Evolutionary conservation across 2,113 vertebrate genomes (phyloP), one percentile per base, ranked within the genome.

Genomic region (Hemichromis elongatus): DNA sequence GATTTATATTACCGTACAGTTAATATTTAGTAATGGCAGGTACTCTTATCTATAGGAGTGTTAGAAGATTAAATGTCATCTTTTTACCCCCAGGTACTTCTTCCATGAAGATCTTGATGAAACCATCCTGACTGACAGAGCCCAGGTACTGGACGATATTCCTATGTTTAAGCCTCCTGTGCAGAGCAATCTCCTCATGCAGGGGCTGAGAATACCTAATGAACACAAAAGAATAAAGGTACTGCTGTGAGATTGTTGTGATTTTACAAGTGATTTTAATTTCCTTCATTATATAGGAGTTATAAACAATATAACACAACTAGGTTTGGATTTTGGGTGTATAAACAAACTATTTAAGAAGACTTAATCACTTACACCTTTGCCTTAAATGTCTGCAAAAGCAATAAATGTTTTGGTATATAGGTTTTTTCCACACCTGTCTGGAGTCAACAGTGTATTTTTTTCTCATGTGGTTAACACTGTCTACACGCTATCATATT

Each of bases 61-160:
- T 56, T 35, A 14, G 4, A 55, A 18, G 21, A 35, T 59, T 13
- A 24, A 14, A 26, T 55, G 5, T 14, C 14, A 24, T 9, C 21
- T 66, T 26, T 19, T 16, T 92, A 98, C 98, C 98, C 97, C 98
- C 98, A 0, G 98, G 98, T 19, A 99, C 98, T 94, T 98, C 97
- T 91, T 99, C 98, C 98, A 98, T 99, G 94, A 99, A 98, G 94
- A 99, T 98, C 94, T 98, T 99, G 93, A 99, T 97, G 94, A 97
- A 99, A 26, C 97, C 97, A 0, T 92, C 97, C 90, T 98, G 96
- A 90, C 97, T 99, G 90, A 97, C 9, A 0, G 98, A 99, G 77
- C 98, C 98, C 91, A 99, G 94, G 83, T 99, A 99, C 82, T 95
- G 97, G 55, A 99, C 98, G 5, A 99, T 98, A 88, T 99, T 99